Evolutionary conservation across 2,888 invertebrate genomes (phyloP).

Genomic region (Macaria notata): DNA sequence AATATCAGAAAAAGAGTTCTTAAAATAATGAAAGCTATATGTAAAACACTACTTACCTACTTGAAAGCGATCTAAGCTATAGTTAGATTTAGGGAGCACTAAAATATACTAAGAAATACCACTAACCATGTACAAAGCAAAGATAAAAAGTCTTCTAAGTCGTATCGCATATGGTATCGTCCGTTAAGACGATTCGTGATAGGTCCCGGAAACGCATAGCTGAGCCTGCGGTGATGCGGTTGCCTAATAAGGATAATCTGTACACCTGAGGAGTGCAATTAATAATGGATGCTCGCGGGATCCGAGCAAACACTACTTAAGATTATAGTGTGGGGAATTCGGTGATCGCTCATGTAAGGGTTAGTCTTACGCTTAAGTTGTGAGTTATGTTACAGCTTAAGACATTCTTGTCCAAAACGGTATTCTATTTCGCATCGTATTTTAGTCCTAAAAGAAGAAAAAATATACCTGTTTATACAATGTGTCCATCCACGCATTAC

Average conservation of each 20-base stretch:
- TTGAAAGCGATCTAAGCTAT: no score
- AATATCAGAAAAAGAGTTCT: no score
- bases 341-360: slow-evolving; percentile 38
- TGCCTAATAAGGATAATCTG: slow-evolving; percentile 76
- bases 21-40: no score
- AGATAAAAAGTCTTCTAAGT: slow-evolving; percentile 21
- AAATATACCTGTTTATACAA: no score
- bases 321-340: slow-evolving; percentile 52
- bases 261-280: slow-evolving; percentile 78
- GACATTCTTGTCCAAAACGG: neutral
- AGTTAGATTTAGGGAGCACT: no score
- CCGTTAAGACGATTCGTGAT: slow-evolving; percentile 31
- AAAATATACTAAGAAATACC: no score
- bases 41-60: no score
- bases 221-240: slow-evolving; percentile 71
- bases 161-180: slow-evolving; percentile 25
- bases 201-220: slow-evolving; percentile 49
- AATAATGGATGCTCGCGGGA: slow-evolving; percentile 68
- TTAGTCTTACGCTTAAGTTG: slow-evolving; percentile 6
- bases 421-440: no score
- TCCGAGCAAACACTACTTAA: slow-evolving; percentile 55
- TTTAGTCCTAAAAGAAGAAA: no score
- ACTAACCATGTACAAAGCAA: no score
- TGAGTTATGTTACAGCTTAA: slow-evolving; percentile 1
- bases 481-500: no score